Base-by-base conservation (phyloP, 2,797 vertebrate species). In the Onychomys leucogaster region DNA sequence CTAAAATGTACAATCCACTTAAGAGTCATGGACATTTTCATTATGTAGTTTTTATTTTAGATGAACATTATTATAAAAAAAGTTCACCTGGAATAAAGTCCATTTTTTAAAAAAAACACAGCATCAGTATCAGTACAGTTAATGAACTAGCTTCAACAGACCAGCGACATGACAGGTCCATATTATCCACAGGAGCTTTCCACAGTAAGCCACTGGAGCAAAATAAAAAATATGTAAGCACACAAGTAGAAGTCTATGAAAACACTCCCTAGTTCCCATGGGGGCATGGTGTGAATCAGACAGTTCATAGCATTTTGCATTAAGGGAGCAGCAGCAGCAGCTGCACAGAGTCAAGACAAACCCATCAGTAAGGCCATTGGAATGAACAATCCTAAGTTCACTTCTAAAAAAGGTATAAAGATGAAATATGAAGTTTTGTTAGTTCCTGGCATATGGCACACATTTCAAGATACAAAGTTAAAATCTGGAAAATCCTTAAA, bases 11-110 rank as follows among this genome's bases (percentile, higher is more conserved):
- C 87, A 97, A 96, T 91, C 27, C 98, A 98, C 91, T 98, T 98
- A 93, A 97, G 97, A 97, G 93, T 96, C 97, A 88, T 86, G 89
- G 95, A 34, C 95, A 94, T 92, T 98, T 98, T 98, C 90, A 98
- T 98, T 98, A 98, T 12, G 97, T 98, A 99, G 98, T 98, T 98
- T 99, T 99, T 99, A 99, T 99, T 99, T 99, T 98, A 98, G 98
- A 99, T 96, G 92, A 96, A 98, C 97, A 97, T 98, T 98, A 88
- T 98, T 98, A 97, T 99, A 99, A 97, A 95, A 97, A 99, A 98
- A 98, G 94, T 98, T 98, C 98, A 99, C 98, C 98, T 96, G 98
- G 98, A 99, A 98, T 98, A 98, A 98, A 98, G 98, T 96, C 96
- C 96, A 96, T 92, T 95, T 57, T 88, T 88, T 96, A 12, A 89